Conservation (phyloP, 2,113 vertebrate genomes). For the Lates calcarifer region DNA sequence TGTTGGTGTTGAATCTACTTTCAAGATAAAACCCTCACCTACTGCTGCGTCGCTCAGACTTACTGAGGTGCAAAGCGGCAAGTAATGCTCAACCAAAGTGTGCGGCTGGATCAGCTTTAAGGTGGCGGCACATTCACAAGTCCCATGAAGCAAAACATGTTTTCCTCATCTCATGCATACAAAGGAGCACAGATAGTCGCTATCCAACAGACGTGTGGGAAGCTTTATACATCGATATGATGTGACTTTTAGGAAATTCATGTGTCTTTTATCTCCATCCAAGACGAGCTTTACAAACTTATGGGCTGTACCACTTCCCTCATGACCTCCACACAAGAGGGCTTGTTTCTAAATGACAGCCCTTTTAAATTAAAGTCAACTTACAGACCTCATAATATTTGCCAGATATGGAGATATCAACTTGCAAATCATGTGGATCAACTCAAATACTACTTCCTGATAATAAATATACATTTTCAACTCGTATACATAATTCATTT, state of each 20-base stretch:
- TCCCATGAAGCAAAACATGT: constrained; percentile 44
- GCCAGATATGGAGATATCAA: no score
- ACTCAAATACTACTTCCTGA: no score
- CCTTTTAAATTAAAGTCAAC: no score
- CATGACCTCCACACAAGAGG: no score
- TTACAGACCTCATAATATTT: no score
- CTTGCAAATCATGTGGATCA: no score
- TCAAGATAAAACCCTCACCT: constrained; percentile 64
- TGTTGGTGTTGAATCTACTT: constrained; percentile 60
- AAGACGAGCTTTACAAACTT: background rate
- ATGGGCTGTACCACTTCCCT: no score
- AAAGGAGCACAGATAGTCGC: constrained; percentile 22
- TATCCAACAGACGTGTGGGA: background rate
- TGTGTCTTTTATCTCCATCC: background rate
- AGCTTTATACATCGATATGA: constrained; percentile 17
- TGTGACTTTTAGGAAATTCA: background rate
- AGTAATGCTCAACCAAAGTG: constrained; percentile 61
- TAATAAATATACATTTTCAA: no score
- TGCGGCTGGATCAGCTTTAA: constrained; percentile 35
- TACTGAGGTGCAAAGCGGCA: constrained; percentile 66
- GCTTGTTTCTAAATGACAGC: no score
- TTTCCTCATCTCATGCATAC: constrained; percentile 47
- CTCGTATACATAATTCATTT: no score
- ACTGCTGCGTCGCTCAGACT: constrained; percentile 63
- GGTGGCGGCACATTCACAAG: constrained; percentile 43